phyloP scores from a whole-genome alignment of 2,888 invertebrate species.

The Aelia acuminata region DNA sequence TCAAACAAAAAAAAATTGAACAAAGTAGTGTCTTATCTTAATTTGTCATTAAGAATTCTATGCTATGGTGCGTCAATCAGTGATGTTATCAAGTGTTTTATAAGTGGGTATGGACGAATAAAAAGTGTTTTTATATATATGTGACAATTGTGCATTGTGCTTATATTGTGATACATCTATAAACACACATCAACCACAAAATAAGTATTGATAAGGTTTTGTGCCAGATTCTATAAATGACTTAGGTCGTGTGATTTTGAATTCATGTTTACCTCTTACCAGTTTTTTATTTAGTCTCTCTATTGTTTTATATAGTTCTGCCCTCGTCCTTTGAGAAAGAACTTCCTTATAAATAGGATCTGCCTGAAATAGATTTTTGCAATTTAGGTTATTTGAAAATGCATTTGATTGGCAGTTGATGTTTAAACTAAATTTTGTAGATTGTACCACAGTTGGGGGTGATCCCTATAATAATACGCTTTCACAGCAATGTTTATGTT shows the following conservation, averaged over 20 bases:
- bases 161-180: background rate
- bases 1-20: background rate
- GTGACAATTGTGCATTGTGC: background rate
- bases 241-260: background rate
- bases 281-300: constrained; percentile 53
- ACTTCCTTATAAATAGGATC: constrained; percentile 38
- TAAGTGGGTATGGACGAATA: background rate
- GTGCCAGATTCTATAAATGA: constrained; percentile 19
- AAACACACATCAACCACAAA: background rate
- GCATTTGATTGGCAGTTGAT: background rate
- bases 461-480: no score
- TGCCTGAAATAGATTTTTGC: constrained; percentile 46
- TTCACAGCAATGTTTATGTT: no score
- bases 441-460: no score
- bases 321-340: constrained; percentile 56
- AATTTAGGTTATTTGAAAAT: background rate
- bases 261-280: constrained; percentile 35
- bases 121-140: background rate
- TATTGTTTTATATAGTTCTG: constrained; percentile 55
- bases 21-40: background rate
- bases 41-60: background rate
- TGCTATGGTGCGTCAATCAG: background rate
- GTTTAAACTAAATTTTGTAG: background rate
- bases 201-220: background rate
- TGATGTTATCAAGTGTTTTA: background rate